phyloP scores from a whole-genome alignment of 2,888 invertebrate genomes.

The Spialia ferax region DNA sequence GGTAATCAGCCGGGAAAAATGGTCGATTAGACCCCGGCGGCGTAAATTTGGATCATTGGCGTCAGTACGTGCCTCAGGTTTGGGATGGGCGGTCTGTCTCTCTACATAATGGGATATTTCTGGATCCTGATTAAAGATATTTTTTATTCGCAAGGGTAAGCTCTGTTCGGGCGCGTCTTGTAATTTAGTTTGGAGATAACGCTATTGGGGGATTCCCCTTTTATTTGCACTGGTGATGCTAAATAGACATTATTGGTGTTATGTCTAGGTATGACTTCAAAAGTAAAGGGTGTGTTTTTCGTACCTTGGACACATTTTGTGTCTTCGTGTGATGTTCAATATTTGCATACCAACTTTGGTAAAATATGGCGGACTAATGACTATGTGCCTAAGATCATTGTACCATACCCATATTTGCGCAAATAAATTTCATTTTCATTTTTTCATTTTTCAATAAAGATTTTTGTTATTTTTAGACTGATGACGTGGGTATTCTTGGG shows the following conservation, averaged over 20 bases:
- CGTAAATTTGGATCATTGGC: slow-evolving; percentile 85
- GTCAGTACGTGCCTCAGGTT: slow-evolving; percentile 66
- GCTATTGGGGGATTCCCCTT: slow-evolving; percentile 22
- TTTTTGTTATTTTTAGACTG: no score
- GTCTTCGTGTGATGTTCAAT: no score
- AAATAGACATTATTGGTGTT: no score
- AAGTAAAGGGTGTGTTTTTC: no score
- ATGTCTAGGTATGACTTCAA: neutral
- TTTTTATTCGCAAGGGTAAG: slow-evolving; percentile 47
- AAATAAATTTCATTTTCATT: no score
- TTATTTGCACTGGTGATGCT: slow-evolving; percentile 20
- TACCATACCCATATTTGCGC: no score
- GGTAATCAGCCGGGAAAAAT: slow-evolving; percentile 86
- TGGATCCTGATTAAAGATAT: slow-evolving; percentile 62
- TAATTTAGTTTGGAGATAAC: slow-evolving; percentile 36
- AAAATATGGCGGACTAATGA: no score
- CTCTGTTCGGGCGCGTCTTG: slow-evolving; percentile 29
- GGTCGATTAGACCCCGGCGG: slow-evolving; percentile 81
- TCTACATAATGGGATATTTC: slow-evolving; percentile 64
- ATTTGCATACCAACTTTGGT: no score
- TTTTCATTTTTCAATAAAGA: no score
- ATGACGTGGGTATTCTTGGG: no score
- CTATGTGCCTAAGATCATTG: no score
- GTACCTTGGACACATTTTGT: no score
- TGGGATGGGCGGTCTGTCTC: slow-evolving; percentile 60